phyloP scores from a whole-genome alignment of 2,797 vertebrate species.

The Pseudochirops corinnae region DNA sequence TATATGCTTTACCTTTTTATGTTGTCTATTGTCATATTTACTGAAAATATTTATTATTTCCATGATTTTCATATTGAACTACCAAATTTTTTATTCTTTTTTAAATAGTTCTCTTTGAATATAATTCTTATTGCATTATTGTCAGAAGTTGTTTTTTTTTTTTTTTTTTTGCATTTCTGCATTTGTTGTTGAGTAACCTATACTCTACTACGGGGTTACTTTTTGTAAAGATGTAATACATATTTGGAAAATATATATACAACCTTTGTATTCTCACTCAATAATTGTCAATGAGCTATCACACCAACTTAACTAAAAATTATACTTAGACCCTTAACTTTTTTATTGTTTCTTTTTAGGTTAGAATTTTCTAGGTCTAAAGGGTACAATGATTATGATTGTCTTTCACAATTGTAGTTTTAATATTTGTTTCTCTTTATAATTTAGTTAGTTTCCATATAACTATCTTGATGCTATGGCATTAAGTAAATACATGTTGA shows the following conservation, averaged over 20 bases:
- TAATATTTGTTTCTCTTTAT: too few relatives aligned
- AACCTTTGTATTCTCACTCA: not conserved
- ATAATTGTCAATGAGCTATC: not conserved
- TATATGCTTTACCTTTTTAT: not conserved
- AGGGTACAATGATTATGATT: too few relatives aligned
- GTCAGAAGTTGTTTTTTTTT: not conserved
- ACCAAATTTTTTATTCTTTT: not conserved
- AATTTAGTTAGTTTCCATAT: too few relatives aligned
- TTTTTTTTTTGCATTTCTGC: not conserved
- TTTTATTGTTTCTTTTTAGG: too few relatives aligned
- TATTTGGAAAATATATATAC: not conserved
- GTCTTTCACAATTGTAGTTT: too few relatives aligned
- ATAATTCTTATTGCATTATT: not conserved
- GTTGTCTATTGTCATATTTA: not conserved
- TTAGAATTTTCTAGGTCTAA: too few relatives aligned
- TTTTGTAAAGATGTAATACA: not conserved
- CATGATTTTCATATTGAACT: not conserved
- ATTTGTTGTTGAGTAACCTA: not conserved
- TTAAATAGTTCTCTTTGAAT: not conserved
- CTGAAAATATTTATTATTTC: not conserved
- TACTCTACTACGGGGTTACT: not conserved
- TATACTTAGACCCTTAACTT: too few relatives aligned
- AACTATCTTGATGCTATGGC: too few relatives aligned
- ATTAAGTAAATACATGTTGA: too few relatives aligned
- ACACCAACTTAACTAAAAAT: too few relatives aligned